Percentiles rank a stretch among this genome's conserved stretches.
phyloP scores from a whole-genome alignment of 2,888 invertebrate genomes.

The Mycalesis mineus region DNA sequence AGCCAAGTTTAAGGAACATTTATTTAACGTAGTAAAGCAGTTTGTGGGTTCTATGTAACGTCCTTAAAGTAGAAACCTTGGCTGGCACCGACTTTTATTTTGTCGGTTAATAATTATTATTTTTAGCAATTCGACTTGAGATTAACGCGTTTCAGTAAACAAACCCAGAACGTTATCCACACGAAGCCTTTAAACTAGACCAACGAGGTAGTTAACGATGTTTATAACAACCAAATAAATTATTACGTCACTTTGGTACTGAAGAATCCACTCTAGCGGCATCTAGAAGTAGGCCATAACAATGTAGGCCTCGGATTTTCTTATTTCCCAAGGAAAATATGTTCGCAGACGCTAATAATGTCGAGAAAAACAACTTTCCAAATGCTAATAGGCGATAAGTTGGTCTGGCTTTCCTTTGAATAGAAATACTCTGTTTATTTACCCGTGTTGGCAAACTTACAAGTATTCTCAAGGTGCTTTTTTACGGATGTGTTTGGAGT shows the following conservation, averaged over 20 bases:
- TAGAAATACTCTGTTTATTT: neutral
- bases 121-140: too few relatives aligned
- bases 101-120: too few relatives aligned
- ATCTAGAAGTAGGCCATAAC: neutral
- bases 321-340: neutral
- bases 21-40: too few relatives aligned
- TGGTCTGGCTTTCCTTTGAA: neutral
- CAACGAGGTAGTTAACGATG: too few relatives aligned
- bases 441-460: too few relatives aligned
- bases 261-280: neutral
- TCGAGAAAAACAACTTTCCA: neutral
- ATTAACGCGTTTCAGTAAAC: too few relatives aligned
- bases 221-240: neutral
- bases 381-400: slow-evolving; percentile 3
- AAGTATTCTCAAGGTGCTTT: neutral
- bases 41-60: too few relatives aligned
- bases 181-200: too few relatives aligned
- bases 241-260: neutral
- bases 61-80: too few relatives aligned
- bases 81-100: too few relatives aligned
- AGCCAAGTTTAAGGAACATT: too few relatives aligned
- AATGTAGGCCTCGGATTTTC: slow-evolving; percentile 1
- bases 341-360: neutral
- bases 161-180: too few relatives aligned
- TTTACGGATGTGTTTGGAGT: neutral